Evolutionary conservation across 2,888 invertebrate genomes (phyloP).

Genomic region (Drosophila mimica): DNA sequence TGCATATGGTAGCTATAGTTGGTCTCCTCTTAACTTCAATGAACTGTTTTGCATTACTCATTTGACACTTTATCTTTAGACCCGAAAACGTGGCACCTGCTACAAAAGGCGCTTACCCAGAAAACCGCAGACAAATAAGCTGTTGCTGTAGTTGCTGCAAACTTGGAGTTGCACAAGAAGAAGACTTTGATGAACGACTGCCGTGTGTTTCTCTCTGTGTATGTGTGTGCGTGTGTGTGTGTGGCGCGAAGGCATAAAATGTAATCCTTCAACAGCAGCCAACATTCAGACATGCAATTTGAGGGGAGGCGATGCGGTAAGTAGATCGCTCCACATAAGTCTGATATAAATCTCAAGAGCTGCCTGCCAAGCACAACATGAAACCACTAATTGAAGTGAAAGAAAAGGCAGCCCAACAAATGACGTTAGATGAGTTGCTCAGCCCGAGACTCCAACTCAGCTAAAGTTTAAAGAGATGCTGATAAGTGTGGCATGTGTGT

Average conservation of each 20-base stretch:
- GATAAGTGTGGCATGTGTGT: conserved; percentile 24
- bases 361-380: conserved; percentile 73
- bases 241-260: conserved; percentile 57
- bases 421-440: conserved; percentile 47
- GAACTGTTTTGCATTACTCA: conserved; percentile 75
- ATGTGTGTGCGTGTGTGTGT: background rate
- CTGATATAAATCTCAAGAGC: conserved; percentile 76
- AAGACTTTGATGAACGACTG: conserved; percentile 72
- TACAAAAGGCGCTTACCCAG: conserved; percentile 23
- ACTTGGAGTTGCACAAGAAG: conserved; percentile 26
- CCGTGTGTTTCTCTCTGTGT: background rate
- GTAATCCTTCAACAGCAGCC: conserved; percentile 66
- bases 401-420: conserved; percentile 63
- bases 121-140: conserved; percentile 50
- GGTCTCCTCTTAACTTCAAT: background rate
- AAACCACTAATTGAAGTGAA: conserved; percentile 81
- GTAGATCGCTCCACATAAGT: conserved; percentile 58
- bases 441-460: background rate
- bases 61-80: conserved; percentile 77
- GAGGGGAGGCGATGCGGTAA: background rate
- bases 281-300: conserved; percentile 65
- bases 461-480: conserved; percentile 30
- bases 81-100: conserved; percentile 62
- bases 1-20: conserved; percentile 10
- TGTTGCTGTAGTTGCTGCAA: conserved; percentile 32